Evolutionary conservation across 2,888 invertebrate species (phyloP).

Genomic region (Drosophila planitibia): DNA sequence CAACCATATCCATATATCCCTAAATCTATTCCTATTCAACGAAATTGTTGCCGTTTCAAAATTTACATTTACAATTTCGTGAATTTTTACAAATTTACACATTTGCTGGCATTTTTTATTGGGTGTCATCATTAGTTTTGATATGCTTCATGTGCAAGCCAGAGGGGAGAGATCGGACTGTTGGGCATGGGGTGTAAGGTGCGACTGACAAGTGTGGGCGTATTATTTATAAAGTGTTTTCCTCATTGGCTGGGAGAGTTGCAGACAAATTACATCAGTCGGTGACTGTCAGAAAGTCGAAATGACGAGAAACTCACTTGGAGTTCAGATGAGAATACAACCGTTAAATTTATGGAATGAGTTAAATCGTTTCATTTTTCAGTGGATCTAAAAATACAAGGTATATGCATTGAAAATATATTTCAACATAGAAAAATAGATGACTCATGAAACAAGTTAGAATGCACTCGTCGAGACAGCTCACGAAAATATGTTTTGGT

Average conservation of each 20-base stretch:
- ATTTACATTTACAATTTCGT: slow-evolving; percentile 71
- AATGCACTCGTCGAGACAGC: not conserved
- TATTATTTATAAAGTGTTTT: slow-evolving; percentile 54
- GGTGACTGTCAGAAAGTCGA: slow-evolving; percentile 8
- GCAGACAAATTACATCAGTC: slow-evolving; percentile 6
- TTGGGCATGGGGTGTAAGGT: slow-evolving; percentile 47
- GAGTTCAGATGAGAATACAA: slow-evolving; percentile 27
- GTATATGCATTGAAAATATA: not conserved
- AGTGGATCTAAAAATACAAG: not conserved
- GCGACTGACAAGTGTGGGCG: slow-evolving; percentile 70
- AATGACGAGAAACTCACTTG: not conserved
- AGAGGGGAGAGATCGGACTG: slow-evolving; percentile 1
- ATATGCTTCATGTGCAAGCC: slow-evolving; percentile 39
- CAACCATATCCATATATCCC: slow-evolving; percentile 49
- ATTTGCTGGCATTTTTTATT: slow-evolving; percentile 75
- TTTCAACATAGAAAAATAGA: not conserved
- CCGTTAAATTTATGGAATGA: not conserved
- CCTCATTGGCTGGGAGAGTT: slow-evolving; percentile 8
- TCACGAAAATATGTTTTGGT: not conserved
- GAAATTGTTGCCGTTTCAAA: slow-evolving; percentile 38
- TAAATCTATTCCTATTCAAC: slow-evolving; percentile 25
- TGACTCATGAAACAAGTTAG: not conserved
- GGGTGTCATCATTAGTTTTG: slow-evolving; percentile 81
- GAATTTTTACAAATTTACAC: slow-evolving; percentile 76
- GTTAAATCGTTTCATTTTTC: not conserved